Evolutionary conservation across 2,113 vertebrate species (phyloP), one percentile per base, ranked within the genome.

Genomic region (Tetrao urogallus): DNA sequence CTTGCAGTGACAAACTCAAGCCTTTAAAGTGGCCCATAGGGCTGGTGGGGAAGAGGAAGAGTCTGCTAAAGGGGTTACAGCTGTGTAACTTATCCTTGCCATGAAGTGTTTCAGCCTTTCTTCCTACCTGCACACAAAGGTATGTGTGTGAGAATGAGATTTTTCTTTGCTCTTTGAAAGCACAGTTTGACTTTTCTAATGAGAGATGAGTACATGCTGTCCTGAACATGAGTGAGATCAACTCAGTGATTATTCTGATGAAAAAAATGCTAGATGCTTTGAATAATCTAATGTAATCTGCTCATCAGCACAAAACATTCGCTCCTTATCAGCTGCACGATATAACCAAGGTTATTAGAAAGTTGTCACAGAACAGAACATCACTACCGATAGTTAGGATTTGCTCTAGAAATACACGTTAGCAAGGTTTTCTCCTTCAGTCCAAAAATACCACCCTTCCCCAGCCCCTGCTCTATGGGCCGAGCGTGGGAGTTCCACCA

Each of bases 401-500:
- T 71, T 19, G 2, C 10, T 21, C 20, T 20, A 17, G 22, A 17
- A 38, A 80, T 57, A 82, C 34, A 7, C 8, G 13, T 5, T 3
- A 27, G 47, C 14, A 34, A 76, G 14, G 6, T 48, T 40, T 45
- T 24, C 22, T 47, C 16, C 19, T 16, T 34, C 25, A 17, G 6
- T 1, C 61, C n/a, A 14, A 38, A 36, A 25, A 28, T 16, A 14
- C 24, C 56, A 30, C 74, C 25, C 69, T 71, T 11, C 19, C 50
- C 52, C 43, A 0, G 25, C 60, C 54, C 71, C 20, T 19, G 63
- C 13, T 1, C 28, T n/a, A 2, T 1, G 40, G 36, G 6, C 24
- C 5, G 57, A 52, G 32, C 13, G 17, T 22, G 60, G 42, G 36
- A 1, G 0, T 45, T 28, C 36, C 6, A 2, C 19, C 8, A 6